These are phyloP conservation scores for Gastrophryne carolinensis DNA, from an alignment of 2,797 vertebrate species.

Conservation along the genomic window DNA sequence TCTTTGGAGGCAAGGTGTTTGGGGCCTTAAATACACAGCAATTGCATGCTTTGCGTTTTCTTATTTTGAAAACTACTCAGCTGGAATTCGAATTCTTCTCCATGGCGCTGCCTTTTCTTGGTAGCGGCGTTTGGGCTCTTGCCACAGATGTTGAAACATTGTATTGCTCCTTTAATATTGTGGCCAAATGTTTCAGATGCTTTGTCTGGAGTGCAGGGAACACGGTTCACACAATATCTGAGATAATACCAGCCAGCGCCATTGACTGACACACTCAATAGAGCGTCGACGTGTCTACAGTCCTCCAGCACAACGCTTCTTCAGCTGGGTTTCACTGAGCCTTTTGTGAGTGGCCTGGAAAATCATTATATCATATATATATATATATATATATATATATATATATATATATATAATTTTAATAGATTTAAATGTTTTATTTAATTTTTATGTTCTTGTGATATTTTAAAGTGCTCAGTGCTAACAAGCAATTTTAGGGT, in stretches of 20 bases:
- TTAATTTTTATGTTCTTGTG: not conserved
- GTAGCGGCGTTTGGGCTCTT: conserved; percentile 73
- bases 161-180: conserved; percentile 68
- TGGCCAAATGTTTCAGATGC: conserved; percentile 65
- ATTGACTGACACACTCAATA: conserved; percentile 54
- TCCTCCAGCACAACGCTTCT: not conserved
- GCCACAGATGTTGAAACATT: conserved; percentile 76
- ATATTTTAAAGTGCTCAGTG: not conserved
- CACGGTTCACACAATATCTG: conserved; percentile 58
- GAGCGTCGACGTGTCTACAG: conserved; percentile 4
- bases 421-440: not conserved
- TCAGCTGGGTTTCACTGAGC: no score
- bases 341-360: no score
- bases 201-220: conserved; percentile 61
- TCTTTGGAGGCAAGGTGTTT: conserved; percentile 84
- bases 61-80: conserved; percentile 85
- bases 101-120: conserved; percentile 78
- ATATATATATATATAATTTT: not conserved
- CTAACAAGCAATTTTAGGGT: no score
- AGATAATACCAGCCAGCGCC: conserved; percentile 60
- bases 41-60: conserved; percentile 82
- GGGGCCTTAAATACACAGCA: conserved; percentile 84
- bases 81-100: conserved; percentile 83
- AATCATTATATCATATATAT: no score
- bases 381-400: not conserved